Conservation (phyloP, 1,140 invertebrate species). For the Venturia canescens region DNA sequence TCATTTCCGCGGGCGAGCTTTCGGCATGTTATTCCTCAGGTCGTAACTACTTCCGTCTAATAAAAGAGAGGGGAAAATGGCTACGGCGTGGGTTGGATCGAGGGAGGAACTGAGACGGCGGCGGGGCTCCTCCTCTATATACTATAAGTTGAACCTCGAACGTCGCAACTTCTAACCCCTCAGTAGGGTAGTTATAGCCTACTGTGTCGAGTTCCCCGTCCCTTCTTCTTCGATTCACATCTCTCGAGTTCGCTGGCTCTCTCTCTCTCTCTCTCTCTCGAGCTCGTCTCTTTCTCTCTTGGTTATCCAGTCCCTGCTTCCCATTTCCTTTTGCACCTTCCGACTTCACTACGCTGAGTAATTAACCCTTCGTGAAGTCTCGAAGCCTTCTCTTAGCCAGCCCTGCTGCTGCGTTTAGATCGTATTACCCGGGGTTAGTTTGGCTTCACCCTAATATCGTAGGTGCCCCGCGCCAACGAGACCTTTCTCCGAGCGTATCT, state of each 20-base stretch:
- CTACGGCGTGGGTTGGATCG: slow-evolving; percentile 32
- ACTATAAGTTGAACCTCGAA: background rate
- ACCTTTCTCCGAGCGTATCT: background rate
- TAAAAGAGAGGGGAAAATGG: slow-evolving; percentile 4
- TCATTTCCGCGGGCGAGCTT: slow-evolving; percentile 55
- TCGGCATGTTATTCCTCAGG: slow-evolving; percentile 53
- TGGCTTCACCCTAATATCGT: slow-evolving; percentile 50
- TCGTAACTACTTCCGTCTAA: slow-evolving; percentile 49
- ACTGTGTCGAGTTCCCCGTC: slow-evolving; percentile 21
- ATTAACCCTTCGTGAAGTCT: slow-evolving; percentile 60
- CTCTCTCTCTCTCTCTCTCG: too few relatives aligned
- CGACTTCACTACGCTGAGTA: slow-evolving; percentile 55
- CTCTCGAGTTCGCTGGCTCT: slow-evolving; percentile 29
- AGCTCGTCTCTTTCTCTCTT: slow-evolving; percentile 19
- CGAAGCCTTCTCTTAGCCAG: background rate
- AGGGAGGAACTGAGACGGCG: background rate
- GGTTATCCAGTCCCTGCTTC: slow-evolving; percentile 41
- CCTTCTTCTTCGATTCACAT: slow-evolving; percentile 6
- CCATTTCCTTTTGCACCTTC: slow-evolving; percentile 18
- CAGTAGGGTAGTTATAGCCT: background rate
- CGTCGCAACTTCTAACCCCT: background rate
- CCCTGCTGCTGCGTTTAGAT: slow-evolving; percentile 32
- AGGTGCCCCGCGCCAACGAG: background rate
- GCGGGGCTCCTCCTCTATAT: background rate
- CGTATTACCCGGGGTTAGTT: slow-evolving; percentile 47